These are phyloP conservation scores for Plectrocnemia conspersa DNA, from an alignment of 1,140 invertebrate genomes.

Conservation along the genomic window DNA sequence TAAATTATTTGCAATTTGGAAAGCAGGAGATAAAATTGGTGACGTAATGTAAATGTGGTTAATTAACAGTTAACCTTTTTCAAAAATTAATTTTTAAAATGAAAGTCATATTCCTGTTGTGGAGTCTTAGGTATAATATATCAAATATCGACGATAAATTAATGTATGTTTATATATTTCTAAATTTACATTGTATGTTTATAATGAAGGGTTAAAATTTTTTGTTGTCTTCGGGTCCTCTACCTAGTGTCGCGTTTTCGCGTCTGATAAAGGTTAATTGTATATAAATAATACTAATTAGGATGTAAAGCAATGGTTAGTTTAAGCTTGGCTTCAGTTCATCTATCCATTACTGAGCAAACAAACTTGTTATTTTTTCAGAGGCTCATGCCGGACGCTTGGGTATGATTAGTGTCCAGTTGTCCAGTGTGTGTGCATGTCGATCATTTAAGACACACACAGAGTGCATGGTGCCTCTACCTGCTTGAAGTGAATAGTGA, in stretches of 20 bases:
- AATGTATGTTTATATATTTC: too few relatives aligned
- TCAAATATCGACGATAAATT: too few relatives aligned
- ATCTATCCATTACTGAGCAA: slow-evolving; percentile 25
- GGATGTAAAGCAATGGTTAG: slow-evolving; percentile 20
- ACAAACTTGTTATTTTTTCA: slow-evolving; percentile 31
- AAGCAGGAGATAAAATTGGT: too few relatives aligned
- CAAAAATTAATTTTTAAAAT: too few relatives aligned
- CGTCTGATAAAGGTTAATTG: slow-evolving; percentile 15
- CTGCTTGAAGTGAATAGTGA: slow-evolving; percentile 20
- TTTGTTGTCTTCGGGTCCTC: too few relatives aligned
- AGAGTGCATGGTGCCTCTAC: slow-evolving; percentile 34
- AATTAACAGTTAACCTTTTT: too few relatives aligned
- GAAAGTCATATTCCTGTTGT: too few relatives aligned
- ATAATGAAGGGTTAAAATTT: too few relatives aligned
- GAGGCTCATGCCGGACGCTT: slow-evolving; percentile 35
- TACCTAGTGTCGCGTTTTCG: too few relatives aligned
- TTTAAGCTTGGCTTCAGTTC: slow-evolving; percentile 15
- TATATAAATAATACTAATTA: slow-evolving; percentile 2
- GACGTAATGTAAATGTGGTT: too few relatives aligned
- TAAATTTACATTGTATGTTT: slow-evolving; percentile 4
- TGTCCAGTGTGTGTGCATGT: slow-evolving; percentile 28
- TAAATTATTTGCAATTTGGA: too few relatives aligned
- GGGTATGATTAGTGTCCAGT: slow-evolving; percentile 31
- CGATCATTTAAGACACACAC: slow-evolving; percentile 11
- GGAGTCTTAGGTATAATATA: too few relatives aligned